Evolutionary conservation across 2,797 vertebrate genomes (phyloP), one percentile per base, ranked within the genome.

Genomic region (Diplodus sargus): DNA sequence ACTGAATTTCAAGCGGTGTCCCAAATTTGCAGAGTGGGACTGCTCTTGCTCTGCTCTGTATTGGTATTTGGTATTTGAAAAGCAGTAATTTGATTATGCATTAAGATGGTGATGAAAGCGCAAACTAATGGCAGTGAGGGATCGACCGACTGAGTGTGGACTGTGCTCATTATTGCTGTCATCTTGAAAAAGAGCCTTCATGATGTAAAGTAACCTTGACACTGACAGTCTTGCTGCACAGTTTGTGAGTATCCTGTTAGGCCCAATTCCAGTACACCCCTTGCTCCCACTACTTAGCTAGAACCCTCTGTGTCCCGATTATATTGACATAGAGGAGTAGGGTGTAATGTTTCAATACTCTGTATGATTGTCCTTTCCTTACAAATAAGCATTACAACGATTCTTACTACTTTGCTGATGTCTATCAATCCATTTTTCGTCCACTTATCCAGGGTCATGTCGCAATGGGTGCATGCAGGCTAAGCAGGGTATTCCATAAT

Each of bases 11-110:
- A 87, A 86, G 62, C 47, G 12, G 76, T 63, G 74, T 63, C 62
- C 71, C 70, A 85, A 82, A 87, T 70, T 43, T 67, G 43, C 74
- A 28, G 47, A 75, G 28, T 59, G 9, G 30, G 74, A 73, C 77
- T 4, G 1, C 70, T 34, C 34, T 34, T 20, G 62, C 42, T 45
- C 78, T 63, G 52, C 71, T 69, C 60, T 8, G 61, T 57, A 69
- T 74, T 23, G 47, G 78, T 59, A 59, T 34, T 34, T 68, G 48
- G 39, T 42, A 22, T 67, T 53, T 84, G 49, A 88, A 85, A 86
- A 70, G 54, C 77, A 63, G 69, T 82, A 78, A 89, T 84, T 81
- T 75, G 63, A 86, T 88, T 83, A 90, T 81, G 74, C 74, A 58
- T 88, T 64, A 84, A 85, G 70, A 74, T 80, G 64, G 52, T 42